Conservation (phyloP, 2,888 invertebrate genomes). For the Pimpla rufipes region DNA sequence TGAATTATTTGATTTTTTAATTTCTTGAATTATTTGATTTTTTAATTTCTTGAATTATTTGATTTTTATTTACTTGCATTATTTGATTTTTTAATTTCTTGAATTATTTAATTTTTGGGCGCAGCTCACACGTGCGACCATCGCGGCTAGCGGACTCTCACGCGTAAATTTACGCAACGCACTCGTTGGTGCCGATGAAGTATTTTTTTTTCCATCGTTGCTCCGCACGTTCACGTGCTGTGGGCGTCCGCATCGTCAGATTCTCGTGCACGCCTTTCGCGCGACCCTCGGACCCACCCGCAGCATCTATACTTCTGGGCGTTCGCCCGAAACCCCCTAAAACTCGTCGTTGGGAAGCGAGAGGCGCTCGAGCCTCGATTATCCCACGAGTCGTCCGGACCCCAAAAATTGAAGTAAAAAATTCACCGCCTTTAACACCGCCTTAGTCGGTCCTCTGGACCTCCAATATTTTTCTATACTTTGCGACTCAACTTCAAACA, state of each 20-base stretch:
- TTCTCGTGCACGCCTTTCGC: slow-evolving; percentile 35
- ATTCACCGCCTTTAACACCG: neutral
- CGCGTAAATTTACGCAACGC: slow-evolving; percentile 56
- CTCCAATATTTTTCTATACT: neutral
- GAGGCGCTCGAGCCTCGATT: neutral
- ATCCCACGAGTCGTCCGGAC: slow-evolving; percentile 9
- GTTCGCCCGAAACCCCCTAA: neutral
- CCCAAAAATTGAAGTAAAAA: neutral
- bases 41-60: slow-evolving; percentile 6
- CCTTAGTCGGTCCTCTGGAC: neutral
- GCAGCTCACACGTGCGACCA: slow-evolving; percentile 44
- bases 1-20: no score
- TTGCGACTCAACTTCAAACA: no score
- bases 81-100: slow-evolving; percentile 28
- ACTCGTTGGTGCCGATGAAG: slow-evolving; percentile 51
- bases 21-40: slow-evolving; percentile 13
- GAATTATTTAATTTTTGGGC: slow-evolving; percentile 14
- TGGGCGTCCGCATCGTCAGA: slow-evolving; percentile 55
- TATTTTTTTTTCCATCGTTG: slow-evolving; percentile 11
- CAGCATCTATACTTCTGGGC: slow-evolving; percentile 4
- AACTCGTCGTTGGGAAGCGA: neutral
- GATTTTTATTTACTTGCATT: slow-evolving; percentile 23
- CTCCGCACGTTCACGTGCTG: slow-evolving; percentile 30
- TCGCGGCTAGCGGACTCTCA: slow-evolving; percentile 38
- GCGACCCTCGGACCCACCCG: slow-evolving; percentile 43